Evolutionary conservation across 2,113 vertebrate genomes (phyloP).

Genomic region (Platanista minor): DNA sequence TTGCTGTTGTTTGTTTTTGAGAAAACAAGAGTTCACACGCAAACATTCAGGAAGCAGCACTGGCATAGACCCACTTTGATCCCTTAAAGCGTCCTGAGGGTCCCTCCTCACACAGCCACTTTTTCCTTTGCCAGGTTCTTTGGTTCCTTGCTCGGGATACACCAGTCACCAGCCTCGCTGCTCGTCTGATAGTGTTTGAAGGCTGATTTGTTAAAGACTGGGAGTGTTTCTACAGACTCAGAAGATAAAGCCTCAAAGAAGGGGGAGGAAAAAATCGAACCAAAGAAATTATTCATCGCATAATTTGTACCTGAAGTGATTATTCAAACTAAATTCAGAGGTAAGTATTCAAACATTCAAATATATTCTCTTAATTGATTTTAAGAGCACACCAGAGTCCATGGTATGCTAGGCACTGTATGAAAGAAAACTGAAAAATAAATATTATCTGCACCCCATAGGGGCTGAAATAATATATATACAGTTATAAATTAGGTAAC

Average conservation of each 20-base stretch:
- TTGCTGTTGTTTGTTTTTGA: not conserved
- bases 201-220: constrained; percentile 97
- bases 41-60: constrained; percentile 28
- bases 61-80: constrained; percentile 67
- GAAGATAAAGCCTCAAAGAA: constrained; percentile 91
- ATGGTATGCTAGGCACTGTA: not conserved
- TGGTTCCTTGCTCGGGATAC: constrained; percentile 93
- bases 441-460: not conserved
- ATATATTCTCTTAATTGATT: not conserved
- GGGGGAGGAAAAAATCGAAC: not conserved
- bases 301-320: not conserved
- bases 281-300: not conserved
- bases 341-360: not conserved
- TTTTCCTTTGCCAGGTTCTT: constrained; percentile 87
- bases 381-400: not conserved
- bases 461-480: not conserved
- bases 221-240: constrained; percentile 95
- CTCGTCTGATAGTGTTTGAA: constrained; percentile 91
- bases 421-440: not conserved
- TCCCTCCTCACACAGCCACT: constrained; percentile 72
- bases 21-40: not conserved
- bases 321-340: not conserved
- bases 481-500: not conserved
- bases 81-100: constrained; percentile 43
- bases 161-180: constrained; percentile 95